phyloP scores from a whole-genome alignment of 2,888 invertebrate species.

The Prosapia bicincta region DNA sequence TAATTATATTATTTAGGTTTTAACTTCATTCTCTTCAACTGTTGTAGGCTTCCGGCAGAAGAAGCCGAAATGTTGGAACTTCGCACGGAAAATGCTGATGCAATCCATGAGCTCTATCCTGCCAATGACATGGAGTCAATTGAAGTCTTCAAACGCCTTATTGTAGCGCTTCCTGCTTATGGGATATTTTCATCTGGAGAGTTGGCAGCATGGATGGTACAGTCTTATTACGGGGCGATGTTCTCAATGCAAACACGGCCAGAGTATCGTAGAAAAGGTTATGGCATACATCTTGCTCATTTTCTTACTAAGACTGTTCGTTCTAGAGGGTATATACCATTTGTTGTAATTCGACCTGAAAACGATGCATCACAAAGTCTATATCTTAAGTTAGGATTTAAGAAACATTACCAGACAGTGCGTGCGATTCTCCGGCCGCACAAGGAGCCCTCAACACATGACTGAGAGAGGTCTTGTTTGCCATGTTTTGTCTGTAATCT shows the following conservation, averaged over 20 bases:
- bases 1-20: too few species aligned
- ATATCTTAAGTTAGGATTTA: conserved; percentile 79
- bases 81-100: conserved; percentile 72
- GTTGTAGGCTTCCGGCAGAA: conserved; percentile 52
- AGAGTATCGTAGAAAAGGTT: conserved; percentile 68
- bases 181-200: conserved; percentile 73
- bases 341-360: conserved; percentile 83
- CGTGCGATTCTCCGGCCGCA: conserved; percentile 70
- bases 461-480: conserved; percentile 3
- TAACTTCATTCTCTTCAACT: too few species aligned
- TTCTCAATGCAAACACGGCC: conserved; percentile 87
- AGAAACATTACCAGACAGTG: conserved; percentile 74
- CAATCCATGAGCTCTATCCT: conserved; percentile 81
- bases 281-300: conserved; percentile 68
- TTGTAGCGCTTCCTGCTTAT: conserved; percentile 72
- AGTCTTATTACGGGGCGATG: conserved; percentile 88
- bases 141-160: conserved; percentile 76
- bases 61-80: conserved; percentile 75
- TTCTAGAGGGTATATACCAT: conserved; percentile 70
- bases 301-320: conserved; percentile 54
- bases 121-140: conserved; percentile 85
- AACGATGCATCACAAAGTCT: conserved; percentile 82
- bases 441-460: conserved; percentile 35
- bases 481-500: conserved; percentile 9
- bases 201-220: conserved; percentile 87